Base-by-base conservation (phyloP, 1,140 invertebrate genomes). In the Bactericera cockerelli region DNA sequence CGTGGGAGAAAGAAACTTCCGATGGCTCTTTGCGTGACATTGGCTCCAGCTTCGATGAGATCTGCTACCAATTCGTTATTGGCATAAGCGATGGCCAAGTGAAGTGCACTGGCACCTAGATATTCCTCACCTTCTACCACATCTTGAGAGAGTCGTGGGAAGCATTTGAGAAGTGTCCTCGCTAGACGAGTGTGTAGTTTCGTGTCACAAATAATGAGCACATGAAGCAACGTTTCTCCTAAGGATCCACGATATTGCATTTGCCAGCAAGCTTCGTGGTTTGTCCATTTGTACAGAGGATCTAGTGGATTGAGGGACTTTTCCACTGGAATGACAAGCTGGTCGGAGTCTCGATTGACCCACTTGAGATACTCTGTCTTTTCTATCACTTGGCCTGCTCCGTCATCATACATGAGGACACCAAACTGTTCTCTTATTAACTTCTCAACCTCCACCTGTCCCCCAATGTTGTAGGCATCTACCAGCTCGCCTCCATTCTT, bases 111-210 rank as follows among this genome's bases (percentile, higher is more conserved):
- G 8, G 94, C 69, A 87, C 89, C 93, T 67, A 93, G 79, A 76
- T 98, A 98, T 75, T 98, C 94, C 70, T 96, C 90, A 1, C 93
- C 94, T 76, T 98, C 92, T 56, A 98, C 94, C 13, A 96, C 85
- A 72, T 98, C 95, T 36, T 93, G 74, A 0, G 91, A 88, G 39
- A 96, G 70, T 67, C 87, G 87, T 0, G 94, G 93, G 70, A 92
- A 99, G 66, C 88, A 84, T 69, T 91, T 87, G 0, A 98, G 75
- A 22, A 99, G 70, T 3, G 90, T 87, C 59, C 91, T 80, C 0
- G 93, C 93, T 53, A 98, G 77, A 56, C 83, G 73, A 0, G 86
- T 86, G 70, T 92, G 89, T 21, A 83, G 77, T 68, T 87, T 85
- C 0, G 89, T 93, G 71, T 97, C 91, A 68, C 92, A 92, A 59